Evolutionary conservation across 2,113 vertebrate species (phyloP), one percentile per base, ranked within the genome.

Genomic region (Gulo gulo): DNA sequence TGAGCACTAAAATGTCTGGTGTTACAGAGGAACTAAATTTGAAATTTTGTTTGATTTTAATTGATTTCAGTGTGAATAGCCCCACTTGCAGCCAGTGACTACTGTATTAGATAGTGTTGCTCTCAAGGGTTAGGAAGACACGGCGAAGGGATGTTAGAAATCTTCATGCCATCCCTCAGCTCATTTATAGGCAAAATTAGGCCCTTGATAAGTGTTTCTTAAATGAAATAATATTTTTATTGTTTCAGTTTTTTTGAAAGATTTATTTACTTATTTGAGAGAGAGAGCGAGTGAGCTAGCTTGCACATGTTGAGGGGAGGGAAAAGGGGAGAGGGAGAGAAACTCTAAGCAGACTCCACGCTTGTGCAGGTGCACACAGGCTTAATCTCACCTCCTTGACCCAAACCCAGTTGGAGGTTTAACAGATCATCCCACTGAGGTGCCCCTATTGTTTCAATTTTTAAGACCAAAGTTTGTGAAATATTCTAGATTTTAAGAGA

Each of bases 1-100:
- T 59, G 13, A 74, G 34, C 9, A 45, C 84, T 65, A 59, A 34
- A n/a, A 50, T 52, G 15, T 93, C 74, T 73, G 59, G 39, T 81
- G n/a, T 45, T 94, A 80, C 36, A 67, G 79, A 59, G 18, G 29
- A 92, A 59, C 34, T 83, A 16, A 42, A 42, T 84, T 92, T 88
- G 63, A 74, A 88, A 31, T 63, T 71, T 61, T 88, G 65, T 47
- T 45, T 63, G 23, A 63, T 94, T 94, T 97, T 94, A 83, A 71
- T 57, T 87, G 50, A 36, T 94, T 86, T 91, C 45, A 91, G 7
- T 73, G 61, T 63, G 36, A 65, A 24, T 65, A 89, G 71, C 29
- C 26, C 15, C 67, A n/a, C 34, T 61, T 50, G 39, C 10, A 26
- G 12, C 24, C 47, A 24, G 39, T 88, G 83, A 8, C 82, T 45